Conservation (phyloP, 2,888 invertebrate species). For the Acheta domesticus region DNA sequence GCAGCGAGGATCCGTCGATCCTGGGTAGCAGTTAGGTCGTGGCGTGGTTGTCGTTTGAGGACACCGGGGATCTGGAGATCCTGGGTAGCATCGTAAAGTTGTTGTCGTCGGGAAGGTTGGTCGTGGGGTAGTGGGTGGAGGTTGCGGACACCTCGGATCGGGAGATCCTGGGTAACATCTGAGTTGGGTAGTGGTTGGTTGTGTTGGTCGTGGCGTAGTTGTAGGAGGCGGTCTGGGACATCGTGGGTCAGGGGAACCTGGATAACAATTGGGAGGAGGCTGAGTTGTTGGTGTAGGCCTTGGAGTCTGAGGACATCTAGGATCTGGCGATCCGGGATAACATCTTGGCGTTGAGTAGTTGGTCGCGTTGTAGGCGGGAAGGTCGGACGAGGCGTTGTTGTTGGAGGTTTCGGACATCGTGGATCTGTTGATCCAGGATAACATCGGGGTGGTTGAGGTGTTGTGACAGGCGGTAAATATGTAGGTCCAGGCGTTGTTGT, state of each 20-base stretch:
- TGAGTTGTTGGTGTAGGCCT: neutral
- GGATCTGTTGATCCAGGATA: conserved; percentile 38
- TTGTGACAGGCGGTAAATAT: conserved; percentile 39
- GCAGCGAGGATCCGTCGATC: conserved; percentile 44
- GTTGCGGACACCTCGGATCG: conserved; percentile 44
- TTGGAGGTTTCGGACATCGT: conserved; percentile 37
- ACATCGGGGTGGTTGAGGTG: conserved; percentile 30
- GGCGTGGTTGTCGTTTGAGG: conserved; percentile 39
- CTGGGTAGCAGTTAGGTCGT: conserved; percentile 45
- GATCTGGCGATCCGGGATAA: conserved; percentile 36
- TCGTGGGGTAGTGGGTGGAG: conserved; percentile 41
- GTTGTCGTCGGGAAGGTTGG: conserved; percentile 34
- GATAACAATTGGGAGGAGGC: conserved; percentile 39
- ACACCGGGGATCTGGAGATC: conserved; percentile 38
- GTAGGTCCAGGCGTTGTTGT: conserved; percentile 42
- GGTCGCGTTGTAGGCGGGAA: conserved; percentile 24
- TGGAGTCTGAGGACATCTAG: conserved; percentile 31
- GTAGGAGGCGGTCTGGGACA: conserved; percentile 36
- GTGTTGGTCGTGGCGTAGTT: conserved; percentile 22
- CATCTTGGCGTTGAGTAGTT: conserved; percentile 34
- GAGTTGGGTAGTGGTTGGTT: conserved; percentile 23
- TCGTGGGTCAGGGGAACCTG: conserved; percentile 43
- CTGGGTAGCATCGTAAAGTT: conserved; percentile 31
- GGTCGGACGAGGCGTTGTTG: conserved; percentile 24
- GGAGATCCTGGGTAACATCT: conserved; percentile 39